phyloP scores from a whole-genome alignment of 2,113 vertebrate species.

The Pandion haliaetus region DNA sequence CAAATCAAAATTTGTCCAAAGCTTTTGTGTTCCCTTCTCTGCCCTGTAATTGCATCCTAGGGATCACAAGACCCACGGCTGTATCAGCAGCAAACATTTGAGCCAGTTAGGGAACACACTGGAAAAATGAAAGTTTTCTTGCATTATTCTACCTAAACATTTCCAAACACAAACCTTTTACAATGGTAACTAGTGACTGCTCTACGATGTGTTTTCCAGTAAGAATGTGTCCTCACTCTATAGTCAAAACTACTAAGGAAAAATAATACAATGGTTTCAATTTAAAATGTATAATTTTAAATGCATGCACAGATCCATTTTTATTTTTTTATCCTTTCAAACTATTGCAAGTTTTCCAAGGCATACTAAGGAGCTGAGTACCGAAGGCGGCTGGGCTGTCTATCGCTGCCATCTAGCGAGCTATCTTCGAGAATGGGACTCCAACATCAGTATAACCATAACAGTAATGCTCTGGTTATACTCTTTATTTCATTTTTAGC shows the following conservation, averaged over 20 bases:
- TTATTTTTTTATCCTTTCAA: background rate
- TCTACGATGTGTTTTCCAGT: background rate
- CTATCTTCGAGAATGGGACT: background rate
- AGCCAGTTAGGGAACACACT: background rate
- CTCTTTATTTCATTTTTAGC: background rate
- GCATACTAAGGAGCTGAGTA: background rate
- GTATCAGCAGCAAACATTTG: background rate
- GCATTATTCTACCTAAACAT: background rate
- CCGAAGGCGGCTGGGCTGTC: background rate
- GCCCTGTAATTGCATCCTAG: background rate
- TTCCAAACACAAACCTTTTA: background rate
- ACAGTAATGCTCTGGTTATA: accelerated
- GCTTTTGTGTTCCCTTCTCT: background rate
- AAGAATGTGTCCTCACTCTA: background rate
- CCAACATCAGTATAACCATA: accelerated
- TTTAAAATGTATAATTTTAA: constrained; percentile 17
- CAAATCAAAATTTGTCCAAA: background rate
- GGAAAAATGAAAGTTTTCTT: background rate
- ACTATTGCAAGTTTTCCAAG: background rate
- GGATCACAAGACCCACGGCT: background rate
- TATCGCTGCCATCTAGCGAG: constrained; percentile 73
- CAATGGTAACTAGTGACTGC: background rate
- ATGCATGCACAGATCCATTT: background rate
- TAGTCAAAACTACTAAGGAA: background rate
- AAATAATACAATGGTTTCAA: background rate